Conservation (phyloP, 2,797 vertebrate genomes). For the Taeniopygia guttata region DNA sequence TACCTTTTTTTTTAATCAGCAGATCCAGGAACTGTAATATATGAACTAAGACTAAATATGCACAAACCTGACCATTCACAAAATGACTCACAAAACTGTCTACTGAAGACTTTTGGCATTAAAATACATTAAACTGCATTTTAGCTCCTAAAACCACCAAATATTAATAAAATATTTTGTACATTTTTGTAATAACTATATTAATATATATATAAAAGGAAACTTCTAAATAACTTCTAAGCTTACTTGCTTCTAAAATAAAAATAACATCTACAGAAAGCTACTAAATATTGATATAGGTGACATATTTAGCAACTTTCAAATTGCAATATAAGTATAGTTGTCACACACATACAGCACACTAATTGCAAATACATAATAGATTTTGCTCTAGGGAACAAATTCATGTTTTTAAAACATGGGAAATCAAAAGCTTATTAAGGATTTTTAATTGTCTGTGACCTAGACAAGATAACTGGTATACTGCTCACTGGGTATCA, state of each 20-base stretch:
- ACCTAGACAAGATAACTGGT: conserved; percentile 6
- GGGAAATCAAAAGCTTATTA: not conserved
- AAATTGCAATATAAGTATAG: not conserved
- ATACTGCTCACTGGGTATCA: not conserved
- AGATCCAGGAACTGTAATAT: not conserved
- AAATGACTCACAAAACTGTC: not conserved
- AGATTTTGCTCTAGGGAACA: not conserved
- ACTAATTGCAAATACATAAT: not conserved
- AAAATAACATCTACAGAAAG: not conserved
- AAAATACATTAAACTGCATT: not conserved
- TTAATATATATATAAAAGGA: not conserved
- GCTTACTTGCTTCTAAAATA: not conserved
- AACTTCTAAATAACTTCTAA: not conserved
- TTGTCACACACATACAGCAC: not conserved
- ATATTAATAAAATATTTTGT: not conserved
- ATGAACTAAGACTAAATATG: not conserved
- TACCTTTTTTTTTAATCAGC: not conserved
- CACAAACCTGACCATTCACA: not conserved
- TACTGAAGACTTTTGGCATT: not conserved
- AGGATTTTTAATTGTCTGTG: conserved; percentile 34
- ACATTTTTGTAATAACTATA: not conserved
- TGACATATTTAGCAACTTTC: not conserved
- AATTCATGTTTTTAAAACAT: not conserved
- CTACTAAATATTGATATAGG: not conserved
- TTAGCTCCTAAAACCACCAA: not conserved